phyloP scores from a whole-genome alignment of 2,888 invertebrate genomes.

The Reticulitermes lucifugus region DNA sequence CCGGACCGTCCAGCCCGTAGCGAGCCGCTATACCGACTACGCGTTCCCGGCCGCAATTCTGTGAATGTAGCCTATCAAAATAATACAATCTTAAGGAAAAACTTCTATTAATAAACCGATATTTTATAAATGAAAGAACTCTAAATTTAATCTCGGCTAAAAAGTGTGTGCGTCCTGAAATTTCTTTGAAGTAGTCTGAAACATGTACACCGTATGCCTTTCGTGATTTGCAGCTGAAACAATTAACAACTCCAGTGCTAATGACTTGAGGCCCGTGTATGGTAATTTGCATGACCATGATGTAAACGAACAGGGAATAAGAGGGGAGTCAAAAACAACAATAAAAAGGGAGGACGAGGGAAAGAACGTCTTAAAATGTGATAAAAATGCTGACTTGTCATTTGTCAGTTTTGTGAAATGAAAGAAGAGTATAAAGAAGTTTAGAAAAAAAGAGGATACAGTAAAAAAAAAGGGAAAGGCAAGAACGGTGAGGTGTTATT shows the following conservation, averaged over 20 bases:
- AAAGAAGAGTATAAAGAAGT: background rate
- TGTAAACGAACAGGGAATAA: slow-evolving; percentile 1
- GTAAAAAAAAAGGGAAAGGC: background rate
- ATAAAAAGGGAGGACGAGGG: background rate
- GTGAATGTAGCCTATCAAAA: no score
- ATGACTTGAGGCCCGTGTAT: background rate
- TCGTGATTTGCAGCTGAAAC: background rate
- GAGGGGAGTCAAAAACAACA: background rate
- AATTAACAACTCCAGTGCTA: background rate
- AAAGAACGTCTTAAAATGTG: background rate
- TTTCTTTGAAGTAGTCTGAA: no score
- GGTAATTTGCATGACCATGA: background rate
- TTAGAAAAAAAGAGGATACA: background rate
- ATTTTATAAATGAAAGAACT: no score
- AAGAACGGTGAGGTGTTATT: background rate
- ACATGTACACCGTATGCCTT: no score
- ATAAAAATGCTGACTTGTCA: slow-evolving; percentile 36
- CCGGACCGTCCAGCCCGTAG: no score
- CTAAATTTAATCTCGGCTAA: no score
- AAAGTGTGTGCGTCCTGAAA: no score
- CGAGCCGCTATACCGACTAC: no score
- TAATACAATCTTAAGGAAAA: no score
- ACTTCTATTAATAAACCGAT: no score
- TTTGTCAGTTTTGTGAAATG: slow-evolving; percentile 28
- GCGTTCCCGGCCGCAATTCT: no score